Evolutionary conservation across 35 echinoderm and acorn worm species (phyloP), one percentile per base, ranked within the genome.

Genomic region (Apostichopus parvimensis): DNA sequence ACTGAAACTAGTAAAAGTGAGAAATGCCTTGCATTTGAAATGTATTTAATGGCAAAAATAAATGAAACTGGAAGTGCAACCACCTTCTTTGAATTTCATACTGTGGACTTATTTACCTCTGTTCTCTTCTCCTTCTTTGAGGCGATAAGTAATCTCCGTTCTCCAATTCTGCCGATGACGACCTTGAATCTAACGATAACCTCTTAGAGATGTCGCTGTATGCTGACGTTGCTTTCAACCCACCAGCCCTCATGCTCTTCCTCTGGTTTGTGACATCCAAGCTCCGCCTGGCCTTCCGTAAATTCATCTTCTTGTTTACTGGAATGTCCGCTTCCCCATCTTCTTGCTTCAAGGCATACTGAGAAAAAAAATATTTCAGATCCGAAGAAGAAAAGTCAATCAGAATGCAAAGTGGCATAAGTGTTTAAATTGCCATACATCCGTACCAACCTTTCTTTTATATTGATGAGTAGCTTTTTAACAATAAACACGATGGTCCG

Each of bases 281-380:
- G 56, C 96, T 98, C 60, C 95, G 87, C 13, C 95, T 79, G 22
- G 56, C 87, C 89, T 99, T 95, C 62, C 97, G 79, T 59, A 99
- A 80, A 87, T 91, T 95, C 15, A 91, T 79, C 82, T 96, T 96
- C 21, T 92, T 87, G 18, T 94, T 91, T 53, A 87, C 65, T 59
- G 97, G 97, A 86, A 99, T 96, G 92, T 99, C 97, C 15, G 87
- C 90, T 64, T 99, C 97, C 10, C 97, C 97, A 86, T 99, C 97
- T 82, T 96, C 97, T 75, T 99, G 93, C 56, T 99, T 99, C 54
- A 99, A 88, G 4, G 95, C 93, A 89, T 90, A 93, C 97, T 99
- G 57, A 45, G 4, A 2, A 45, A 45, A 45, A 13, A 75, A 75
- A 75, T n/a, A 75, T 75, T 75, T 75, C 17, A 8, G 15, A 75